Base-by-base conservation (phyloP, 2,113 vertebrate species). In the Drymodes brunneopygia region DNA sequence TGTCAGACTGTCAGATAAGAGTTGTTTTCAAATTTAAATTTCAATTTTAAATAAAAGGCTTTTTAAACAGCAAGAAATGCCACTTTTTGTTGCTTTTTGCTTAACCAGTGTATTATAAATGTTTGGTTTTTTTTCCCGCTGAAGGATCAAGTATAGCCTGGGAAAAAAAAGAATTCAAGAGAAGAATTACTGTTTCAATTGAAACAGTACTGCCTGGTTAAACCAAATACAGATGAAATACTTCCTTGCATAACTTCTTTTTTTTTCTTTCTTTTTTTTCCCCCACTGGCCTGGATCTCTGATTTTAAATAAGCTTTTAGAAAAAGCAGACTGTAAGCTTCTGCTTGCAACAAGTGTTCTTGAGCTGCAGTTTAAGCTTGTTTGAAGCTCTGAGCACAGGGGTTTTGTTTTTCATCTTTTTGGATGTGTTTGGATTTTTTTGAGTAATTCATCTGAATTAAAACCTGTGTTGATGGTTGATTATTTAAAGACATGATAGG, bases 191-290 rank as follows among this genome's bases (percentile, higher is more conserved):
- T 56, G 8, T 85, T 91, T 67, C 40, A 70, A 54, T 35, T 81
- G n/a, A 58, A 93, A 66, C 31, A 80, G 9, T 67, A n/a, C 7
- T 69, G 13, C 65, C 31, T 92, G 35, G 13, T 69, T 82, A 79
- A 85, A 66, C n/a, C 29, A 85, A 65, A 77, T 53, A 57, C 13
- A 83, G n/a, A 51, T 64, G 11, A 58, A 54, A 54, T 67, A 50
- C 19, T 90, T 58, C 35, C 35, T 66, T 72, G 12, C 4, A 1
- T 90, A 12, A 71, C 12, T 22, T 50, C 31, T 31, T 2, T 13
- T 13, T 38, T 2, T 19, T 22, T 11, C 2, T 21, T 2, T 33
- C 7, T 25, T 8, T n/a, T 6, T 40, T 42, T 15, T 0, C 6
- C 29, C 7, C 6, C 33, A 8, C 18, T 36, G 35, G 23, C 17